Conservation (phyloP, 2,113 vertebrate species). For the Percina caprodes region DNA sequence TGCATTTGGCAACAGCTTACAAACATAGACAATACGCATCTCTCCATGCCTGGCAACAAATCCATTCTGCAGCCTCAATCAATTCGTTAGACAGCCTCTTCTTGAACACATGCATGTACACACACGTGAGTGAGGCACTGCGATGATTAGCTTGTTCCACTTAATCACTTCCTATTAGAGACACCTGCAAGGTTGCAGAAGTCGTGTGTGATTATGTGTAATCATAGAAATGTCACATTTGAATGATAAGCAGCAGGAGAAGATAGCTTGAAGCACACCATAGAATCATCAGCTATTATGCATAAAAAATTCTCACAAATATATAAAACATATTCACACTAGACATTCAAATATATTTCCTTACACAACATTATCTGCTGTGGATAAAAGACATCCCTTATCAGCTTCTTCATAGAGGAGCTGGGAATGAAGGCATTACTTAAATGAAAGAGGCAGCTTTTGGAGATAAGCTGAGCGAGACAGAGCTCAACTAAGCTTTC, state of each 20-base stretch:
- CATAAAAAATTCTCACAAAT: slow-evolving; percentile 3
- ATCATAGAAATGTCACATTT: slow-evolving; percentile 79
- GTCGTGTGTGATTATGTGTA: slow-evolving; percentile 68
- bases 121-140: slow-evolving; percentile 10
- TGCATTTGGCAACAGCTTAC: slow-evolving; percentile 41
- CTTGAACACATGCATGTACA: slow-evolving; percentile 5
- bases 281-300: slow-evolving; percentile 27
- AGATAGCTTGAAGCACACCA: background rate
- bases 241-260: slow-evolving; percentile 67
- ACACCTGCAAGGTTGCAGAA: slow-evolving; percentile 69
- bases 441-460: slow-evolving; percentile 79
- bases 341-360: slow-evolving; percentile 36
- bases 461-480: slow-evolving; percentile 79
- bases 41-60: slow-evolving; percentile 64
- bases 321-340: slow-evolving; percentile 16
- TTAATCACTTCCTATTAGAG: slow-evolving; percentile 78
- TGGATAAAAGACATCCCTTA: slow-evolving; percentile 83
- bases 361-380: slow-evolving; percentile 62
- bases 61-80: slow-evolving; percentile 69
- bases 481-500: slow-evolving; percentile 69
- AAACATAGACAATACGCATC: slow-evolving; percentile 62
- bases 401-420: slow-evolving; percentile 79
- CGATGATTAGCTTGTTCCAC: slow-evolving; percentile 75
- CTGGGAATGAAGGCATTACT: slow-evolving; percentile 81
- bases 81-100: slow-evolving; percentile 50